Base-by-base conservation (phyloP, 1,140 invertebrate species). In the Zaprionus capensis region DNA sequence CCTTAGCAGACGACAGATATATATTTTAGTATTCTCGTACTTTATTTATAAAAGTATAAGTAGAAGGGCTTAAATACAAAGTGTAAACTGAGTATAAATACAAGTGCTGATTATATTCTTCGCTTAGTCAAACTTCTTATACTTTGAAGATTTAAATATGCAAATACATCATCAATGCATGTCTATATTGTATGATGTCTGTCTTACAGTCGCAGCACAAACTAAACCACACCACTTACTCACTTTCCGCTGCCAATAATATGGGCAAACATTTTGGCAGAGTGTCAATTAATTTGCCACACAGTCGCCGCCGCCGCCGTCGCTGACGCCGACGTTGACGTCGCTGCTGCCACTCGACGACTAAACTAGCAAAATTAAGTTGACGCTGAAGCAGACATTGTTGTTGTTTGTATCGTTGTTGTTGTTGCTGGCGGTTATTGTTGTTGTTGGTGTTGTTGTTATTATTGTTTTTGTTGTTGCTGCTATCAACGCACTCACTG, bases 261-360 rank as follows among this genome's bases (percentile, higher is more conserved):
- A 82, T 78, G 72, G 53, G 66, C 81, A 83, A 83, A 77, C 81
- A 80, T 83, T 83, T 83, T 83, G 77, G 81, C 72, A 66, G 59
- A 76, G 72, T 83, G 81, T 84, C 81, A 83, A 84, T 83, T 83
- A 84, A 83, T 83, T 83, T 80, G 71, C 81, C 81, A 63, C 77
- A 72, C 73, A 68, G 73, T 41, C 70, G 64, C 41, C 66, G 64
- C 6, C n/a, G 41, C 2, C 15, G 41, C 4, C 41, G 41, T 9
- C 41, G 41, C 15, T 7, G 41, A 17, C n/a, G 41, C 7, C 0
- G n/a, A 2, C n/a, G 41, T 9, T 9, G 9, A 2, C 41, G 41
- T 6, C 7, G 41, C n/a, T 7, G 41, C 41, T 46, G 41, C 71
- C 81, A 51, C 81, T 77, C 77, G 71, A 78, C 81, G 80, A 72